phyloP scores from a whole-genome alignment of 1,140 invertebrate species.

The Elysia chlorotica region DNA sequence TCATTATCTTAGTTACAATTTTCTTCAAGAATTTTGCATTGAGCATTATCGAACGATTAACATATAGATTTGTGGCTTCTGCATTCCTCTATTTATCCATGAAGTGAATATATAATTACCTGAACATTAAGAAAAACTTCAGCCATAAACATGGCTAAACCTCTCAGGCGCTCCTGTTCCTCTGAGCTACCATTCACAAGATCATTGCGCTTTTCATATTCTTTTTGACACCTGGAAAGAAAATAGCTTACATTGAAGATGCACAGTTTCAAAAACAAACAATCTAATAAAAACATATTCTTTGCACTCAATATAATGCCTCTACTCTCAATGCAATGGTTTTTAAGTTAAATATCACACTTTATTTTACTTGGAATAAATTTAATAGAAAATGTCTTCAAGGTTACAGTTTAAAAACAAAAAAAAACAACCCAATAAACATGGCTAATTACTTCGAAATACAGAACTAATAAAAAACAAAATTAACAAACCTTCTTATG shows the following conservation, averaged over 20 bases:
- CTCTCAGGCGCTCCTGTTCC: conserved; percentile 3
- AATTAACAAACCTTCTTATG: conserved; percentile 1
- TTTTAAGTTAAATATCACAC: neutral
- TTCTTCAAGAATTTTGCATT: too few species aligned
- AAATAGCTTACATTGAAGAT: neutral
- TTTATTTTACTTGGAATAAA: neutral
- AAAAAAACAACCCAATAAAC: too few species aligned
- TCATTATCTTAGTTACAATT: too few species aligned
- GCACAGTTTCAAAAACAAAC: neutral
- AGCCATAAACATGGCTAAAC: conserved; percentile 16
- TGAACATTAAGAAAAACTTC: conserved; percentile 22
- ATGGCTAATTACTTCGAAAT: too few species aligned
- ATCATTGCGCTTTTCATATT: conserved; percentile 1
- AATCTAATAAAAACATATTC: neutral
- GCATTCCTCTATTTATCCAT: too few species aligned
- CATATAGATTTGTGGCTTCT: too few species aligned
- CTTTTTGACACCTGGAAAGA: conserved; percentile 1
- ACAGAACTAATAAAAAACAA: neutral
- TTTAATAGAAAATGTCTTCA: neutral
- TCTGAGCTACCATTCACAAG: neutral
- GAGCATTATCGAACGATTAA: too few species aligned
- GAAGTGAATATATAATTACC: too few species aligned
- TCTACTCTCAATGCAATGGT: neutral
- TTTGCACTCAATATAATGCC: neutral
- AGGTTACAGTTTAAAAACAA: neutral